A percentile compares a stretch with the other conserved stretches of the same genome.
Conservation (phyloP, 2,797 vertebrate species). For the Spatula versicolor region DNA sequence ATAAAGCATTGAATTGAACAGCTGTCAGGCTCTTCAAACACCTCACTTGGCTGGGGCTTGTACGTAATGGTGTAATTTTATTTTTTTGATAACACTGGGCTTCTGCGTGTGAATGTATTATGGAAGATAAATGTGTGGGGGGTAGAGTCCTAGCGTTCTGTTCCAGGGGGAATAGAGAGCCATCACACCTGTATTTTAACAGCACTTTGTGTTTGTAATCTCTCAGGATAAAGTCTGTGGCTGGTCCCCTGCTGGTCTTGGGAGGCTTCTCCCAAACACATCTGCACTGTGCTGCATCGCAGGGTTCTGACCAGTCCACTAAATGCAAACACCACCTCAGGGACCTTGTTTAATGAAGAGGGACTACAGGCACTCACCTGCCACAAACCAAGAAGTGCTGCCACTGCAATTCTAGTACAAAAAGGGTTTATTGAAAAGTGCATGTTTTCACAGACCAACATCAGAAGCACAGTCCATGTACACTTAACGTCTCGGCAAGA, state of each 20-base stretch:
- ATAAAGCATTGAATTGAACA: not conserved
- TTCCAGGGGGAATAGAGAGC: not conserved
- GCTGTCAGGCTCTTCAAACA: not conserved
- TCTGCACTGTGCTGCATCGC: fast-evolving
- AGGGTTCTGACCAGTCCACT: not conserved
- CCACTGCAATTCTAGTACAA: slow-evolving; percentile 51
- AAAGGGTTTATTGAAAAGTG: slow-evolving; percentile 82
- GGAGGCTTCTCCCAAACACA: not conserved
- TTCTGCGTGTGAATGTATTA: fast-evolving
- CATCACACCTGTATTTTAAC: not conserved
- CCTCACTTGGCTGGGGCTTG: not conserved
- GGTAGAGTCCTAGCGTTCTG: not conserved
- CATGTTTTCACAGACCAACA: slow-evolving; percentile 68
- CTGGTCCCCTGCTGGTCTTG: no score
- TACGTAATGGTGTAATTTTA: not conserved
- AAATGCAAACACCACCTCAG: fast-evolving
- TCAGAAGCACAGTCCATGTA: slow-evolving; percentile 76
- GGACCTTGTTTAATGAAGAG: not conserved
- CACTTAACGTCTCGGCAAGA: slow-evolving; percentile 72
- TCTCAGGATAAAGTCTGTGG: not conserved
- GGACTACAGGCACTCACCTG: not conserved
- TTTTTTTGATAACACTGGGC: not conserved
- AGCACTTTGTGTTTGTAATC: fast-evolving
- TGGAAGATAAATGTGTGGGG: not conserved
- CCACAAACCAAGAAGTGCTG: not conserved